A percentile compares a stretch with the other conserved stretches of the same genome.
phyloP scores from a whole-genome alignment of 2,797 vertebrate genomes.

The Silurus lanzhouensis region DNA sequence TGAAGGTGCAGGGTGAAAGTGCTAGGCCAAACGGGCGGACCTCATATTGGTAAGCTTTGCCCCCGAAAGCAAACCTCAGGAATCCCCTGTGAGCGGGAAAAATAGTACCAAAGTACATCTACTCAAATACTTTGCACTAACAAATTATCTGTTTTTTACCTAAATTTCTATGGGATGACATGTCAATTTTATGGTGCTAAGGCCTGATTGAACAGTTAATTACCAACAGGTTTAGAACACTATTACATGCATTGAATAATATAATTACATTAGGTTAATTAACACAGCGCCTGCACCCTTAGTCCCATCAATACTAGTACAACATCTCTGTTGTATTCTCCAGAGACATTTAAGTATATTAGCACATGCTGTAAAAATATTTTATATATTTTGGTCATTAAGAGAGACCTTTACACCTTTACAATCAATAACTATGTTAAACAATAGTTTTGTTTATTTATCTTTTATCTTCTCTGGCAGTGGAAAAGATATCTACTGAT shows the following conservation, averaged over 20 bases:
- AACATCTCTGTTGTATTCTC: constrained; percentile 1
- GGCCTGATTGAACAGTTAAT: constrained; percentile 69
- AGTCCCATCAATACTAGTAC: constrained; percentile 48
- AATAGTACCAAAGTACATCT: too few relatives aligned
- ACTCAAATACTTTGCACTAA: too few relatives aligned
- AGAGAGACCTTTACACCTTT: neutral
- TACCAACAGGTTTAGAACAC: constrained; percentile 77
- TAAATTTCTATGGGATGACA: constrained; percentile 55
- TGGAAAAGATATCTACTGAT: constrained; percentile 67
- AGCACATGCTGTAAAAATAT: neutral
- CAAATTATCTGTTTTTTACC: constrained; percentile 35
- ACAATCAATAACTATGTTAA: neutral
- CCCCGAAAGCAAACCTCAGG: too few relatives aligned
- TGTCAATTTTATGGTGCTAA: constrained; percentile 55
- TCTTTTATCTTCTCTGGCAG: neutral
- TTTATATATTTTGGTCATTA: neutral
- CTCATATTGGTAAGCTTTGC: too few relatives aligned
- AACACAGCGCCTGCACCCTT: constrained; percentile 55
- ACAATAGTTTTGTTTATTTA: neutral
- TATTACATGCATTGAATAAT: constrained; percentile 73
- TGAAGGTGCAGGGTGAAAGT: too few relatives aligned
- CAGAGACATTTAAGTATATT: constrained; percentile 1
- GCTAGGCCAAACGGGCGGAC: too few relatives aligned
- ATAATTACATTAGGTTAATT: constrained; percentile 73
- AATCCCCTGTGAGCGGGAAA: too few relatives aligned